These are phyloP conservation scores for Acropora tenuis DNA, from an alignment of 64 coral and sea anemone genomes.

Conservation along the genomic window DNA sequence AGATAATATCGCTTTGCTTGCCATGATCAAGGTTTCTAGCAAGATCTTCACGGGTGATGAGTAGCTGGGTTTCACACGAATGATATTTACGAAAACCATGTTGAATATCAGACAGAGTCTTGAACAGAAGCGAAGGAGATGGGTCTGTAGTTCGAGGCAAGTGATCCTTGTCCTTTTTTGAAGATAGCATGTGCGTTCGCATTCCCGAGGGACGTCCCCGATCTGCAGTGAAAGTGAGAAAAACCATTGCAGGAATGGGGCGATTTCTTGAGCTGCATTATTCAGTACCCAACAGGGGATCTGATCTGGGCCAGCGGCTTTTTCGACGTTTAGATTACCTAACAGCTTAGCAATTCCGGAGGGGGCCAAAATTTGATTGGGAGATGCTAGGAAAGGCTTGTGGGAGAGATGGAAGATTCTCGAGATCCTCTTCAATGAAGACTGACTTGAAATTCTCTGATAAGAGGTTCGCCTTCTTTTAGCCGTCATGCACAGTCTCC, in stretches of 20 bases:
- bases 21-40: no score
- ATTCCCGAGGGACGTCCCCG: slow-evolving; percentile 43
- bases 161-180: slow-evolving; percentile 39
- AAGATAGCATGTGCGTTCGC: slow-evolving; percentile 40
- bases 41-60: no score
- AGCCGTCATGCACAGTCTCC: not conserved
- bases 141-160: slow-evolving; percentile 38
- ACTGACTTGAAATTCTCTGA: slow-evolving; percentile 33
- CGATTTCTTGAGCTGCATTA: slow-evolving; percentile 18
- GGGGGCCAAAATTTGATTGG: slow-evolving; percentile 1
- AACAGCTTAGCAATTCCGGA: slow-evolving; percentile 49
- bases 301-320: not conserved
- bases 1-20: no score
- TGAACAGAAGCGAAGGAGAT: slow-evolving; percentile 31
- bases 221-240: slow-evolving; percentile 30
- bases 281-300: slow-evolving; percentile 20
- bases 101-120: slow-evolving; percentile 45
- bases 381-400: slow-evolving; percentile 7
- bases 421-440: slow-evolving; percentile 27
- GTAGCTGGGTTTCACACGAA: no score
- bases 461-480: slow-evolving; percentile 44
- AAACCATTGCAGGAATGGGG: not conserved
- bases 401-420: not conserved
- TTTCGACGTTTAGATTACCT: slow-evolving; percentile 8
- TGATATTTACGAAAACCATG: not conserved